phyloP scores from a whole-genome alignment of 2,888 invertebrate genomes.

The Sialis fuliginosa region DNA sequence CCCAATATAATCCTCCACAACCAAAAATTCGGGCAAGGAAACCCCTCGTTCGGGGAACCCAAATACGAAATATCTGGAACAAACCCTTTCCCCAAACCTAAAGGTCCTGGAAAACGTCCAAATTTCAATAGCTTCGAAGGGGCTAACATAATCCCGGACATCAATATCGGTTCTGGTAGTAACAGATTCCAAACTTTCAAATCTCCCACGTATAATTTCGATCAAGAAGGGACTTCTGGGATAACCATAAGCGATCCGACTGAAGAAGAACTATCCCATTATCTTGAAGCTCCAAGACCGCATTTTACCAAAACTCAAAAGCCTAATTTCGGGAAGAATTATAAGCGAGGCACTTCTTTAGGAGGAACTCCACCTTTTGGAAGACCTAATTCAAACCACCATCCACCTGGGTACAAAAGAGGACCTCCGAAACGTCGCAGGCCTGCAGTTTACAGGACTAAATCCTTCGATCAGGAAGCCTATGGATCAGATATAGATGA shows the following conservation, averaged over 20 bases:
- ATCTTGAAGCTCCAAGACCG: constrained; percentile 8
- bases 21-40: constrained; percentile 6
- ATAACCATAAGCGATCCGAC: not conserved
- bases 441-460: not conserved
- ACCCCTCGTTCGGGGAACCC: constrained; percentile 7
- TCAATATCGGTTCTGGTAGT: not conserved
- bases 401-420: not conserved
- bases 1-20: constrained; percentile 7
- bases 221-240: not conserved
- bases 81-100: not conserved
- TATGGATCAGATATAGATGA: constrained; percentile 2
- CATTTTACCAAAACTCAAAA: constrained; percentile 1
- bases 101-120: not conserved
- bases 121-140: too few relatives aligned
- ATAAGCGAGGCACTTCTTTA: not conserved
- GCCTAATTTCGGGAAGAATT: not conserved
- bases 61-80: constrained; percentile 1
- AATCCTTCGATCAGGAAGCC: not conserved
- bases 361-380: not conserved
- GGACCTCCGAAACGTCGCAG: constrained; percentile 2
- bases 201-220: constrained; percentile 1
- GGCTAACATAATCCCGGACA: not conserved
- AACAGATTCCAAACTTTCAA: not conserved
- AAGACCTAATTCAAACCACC: not conserved
- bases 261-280: constrained; percentile 3